Evolutionary conservation across 2,113 vertebrate genomes (phyloP).

Genomic region (Erpornis zantholeuca): DNA sequence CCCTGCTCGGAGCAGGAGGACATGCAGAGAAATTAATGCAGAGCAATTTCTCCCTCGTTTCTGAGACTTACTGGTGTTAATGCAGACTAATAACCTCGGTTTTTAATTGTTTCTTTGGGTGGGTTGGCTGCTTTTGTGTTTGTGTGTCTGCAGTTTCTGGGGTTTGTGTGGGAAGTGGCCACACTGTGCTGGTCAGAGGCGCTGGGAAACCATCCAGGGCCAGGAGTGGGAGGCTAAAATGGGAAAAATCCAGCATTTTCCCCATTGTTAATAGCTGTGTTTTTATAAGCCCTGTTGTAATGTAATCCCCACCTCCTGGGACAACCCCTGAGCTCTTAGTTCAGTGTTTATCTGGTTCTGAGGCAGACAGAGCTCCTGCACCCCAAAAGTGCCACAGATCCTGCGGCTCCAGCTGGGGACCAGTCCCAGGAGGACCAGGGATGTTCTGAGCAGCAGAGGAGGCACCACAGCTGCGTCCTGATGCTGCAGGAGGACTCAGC

Average conservation of each 20-base stretch:
- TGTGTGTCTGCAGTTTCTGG: background rate
- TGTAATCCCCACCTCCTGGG: background rate
- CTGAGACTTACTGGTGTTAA: background rate
- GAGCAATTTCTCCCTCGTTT: background rate
- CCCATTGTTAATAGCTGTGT: background rate
- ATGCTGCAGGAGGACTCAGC: background rate
- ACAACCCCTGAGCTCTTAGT: background rate
- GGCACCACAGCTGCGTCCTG: background rate
- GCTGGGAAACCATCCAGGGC: background rate
- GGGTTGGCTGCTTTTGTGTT: background rate
- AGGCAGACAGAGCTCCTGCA: background rate
- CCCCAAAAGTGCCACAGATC: background rate
- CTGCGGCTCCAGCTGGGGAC: background rate
- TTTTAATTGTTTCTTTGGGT: background rate
- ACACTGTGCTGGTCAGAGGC: background rate
- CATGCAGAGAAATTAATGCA: background rate
- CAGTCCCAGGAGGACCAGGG: background rate
- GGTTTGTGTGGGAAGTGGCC: background rate
- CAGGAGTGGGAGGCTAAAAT: background rate
- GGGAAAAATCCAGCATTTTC: background rate
- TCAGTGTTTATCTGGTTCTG: background rate
- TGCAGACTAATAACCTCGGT: background rate
- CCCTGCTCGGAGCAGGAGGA: background rate
- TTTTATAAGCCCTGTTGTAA: background rate
- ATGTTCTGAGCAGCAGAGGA: background rate